Percentiles rank a stretch among this genome's conserved stretches.
Conservation (phyloP, 2,888 invertebrate genomes). For the Mimas tiliae region DNA sequence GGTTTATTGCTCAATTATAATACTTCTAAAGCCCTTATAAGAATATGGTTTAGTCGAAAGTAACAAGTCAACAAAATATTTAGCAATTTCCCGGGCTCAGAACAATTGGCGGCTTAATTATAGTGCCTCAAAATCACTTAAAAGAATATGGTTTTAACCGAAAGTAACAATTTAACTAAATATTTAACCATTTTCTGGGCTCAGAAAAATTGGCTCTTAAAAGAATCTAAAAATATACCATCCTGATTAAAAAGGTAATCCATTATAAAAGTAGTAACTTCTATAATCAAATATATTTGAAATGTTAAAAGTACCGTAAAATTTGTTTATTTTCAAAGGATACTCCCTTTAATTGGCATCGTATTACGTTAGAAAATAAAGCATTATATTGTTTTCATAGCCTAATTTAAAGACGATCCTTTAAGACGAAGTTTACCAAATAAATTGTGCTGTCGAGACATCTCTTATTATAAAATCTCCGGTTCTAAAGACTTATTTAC, state of each 20-base stretch:
- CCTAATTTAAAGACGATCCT: constrained; percentile 19
- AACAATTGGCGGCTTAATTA: too few species aligned
- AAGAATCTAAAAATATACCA: too few species aligned
- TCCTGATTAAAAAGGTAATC: constrained; percentile 24
- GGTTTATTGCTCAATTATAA: too few species aligned
- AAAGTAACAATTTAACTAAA: too few species aligned
- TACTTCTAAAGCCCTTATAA: too few species aligned
- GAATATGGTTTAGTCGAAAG: too few species aligned
- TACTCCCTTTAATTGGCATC: constrained; percentile 22
- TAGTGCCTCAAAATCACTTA: too few species aligned
- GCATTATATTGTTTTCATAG: constrained; percentile 20
- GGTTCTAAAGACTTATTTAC: constrained; percentile 6
- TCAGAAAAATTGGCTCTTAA: too few species aligned
- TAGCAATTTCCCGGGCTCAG: too few species aligned
- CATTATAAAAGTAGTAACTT: background rate
- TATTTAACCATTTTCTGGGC: too few species aligned
- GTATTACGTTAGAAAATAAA: constrained; percentile 23
- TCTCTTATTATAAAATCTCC: constrained; percentile 13
- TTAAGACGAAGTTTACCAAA: constrained; percentile 2
- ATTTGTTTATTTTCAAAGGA: constrained; percentile 23
- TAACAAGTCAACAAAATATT: too few species aligned
- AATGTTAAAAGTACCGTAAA: background rate
- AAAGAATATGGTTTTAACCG: too few species aligned
- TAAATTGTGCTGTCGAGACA: constrained; percentile 3
- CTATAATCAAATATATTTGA: background rate